Percentiles rank a stretch among this genome's conserved stretches.
phyloP scores from a whole-genome alignment of 2,797 vertebrate species.

The Anguilla pacifica region DNA sequence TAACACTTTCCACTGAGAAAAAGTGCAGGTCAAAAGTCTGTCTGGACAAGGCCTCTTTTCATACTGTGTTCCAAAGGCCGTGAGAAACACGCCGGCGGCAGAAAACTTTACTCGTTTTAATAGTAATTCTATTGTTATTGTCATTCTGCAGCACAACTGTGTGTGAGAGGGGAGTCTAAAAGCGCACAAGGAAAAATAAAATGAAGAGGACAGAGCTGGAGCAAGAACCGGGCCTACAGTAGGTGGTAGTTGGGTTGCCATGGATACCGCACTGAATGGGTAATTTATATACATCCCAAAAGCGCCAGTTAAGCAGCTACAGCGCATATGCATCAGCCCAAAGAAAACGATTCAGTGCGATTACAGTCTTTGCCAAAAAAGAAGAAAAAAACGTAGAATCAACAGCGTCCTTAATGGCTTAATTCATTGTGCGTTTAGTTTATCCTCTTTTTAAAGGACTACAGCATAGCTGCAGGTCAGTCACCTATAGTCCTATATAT shows the following conservation, averaged over 20 bases:
- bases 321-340: slow-evolving; percentile 28
- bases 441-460: background rate
- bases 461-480: background rate
- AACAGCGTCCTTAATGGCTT: too few relatives aligned
- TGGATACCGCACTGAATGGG: slow-evolving; percentile 52
- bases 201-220: slow-evolving; percentile 15
- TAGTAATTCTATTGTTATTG: slow-evolving; percentile 57
- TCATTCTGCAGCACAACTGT: slow-evolving; percentile 38
- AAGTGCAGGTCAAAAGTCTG: slow-evolving; percentile 57
- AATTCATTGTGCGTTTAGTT: background rate
- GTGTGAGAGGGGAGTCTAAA: slow-evolving; percentile 40
- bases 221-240: slow-evolving; percentile 23
- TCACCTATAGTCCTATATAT: background rate
- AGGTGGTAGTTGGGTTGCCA: slow-evolving; percentile 54
- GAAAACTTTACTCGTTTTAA: slow-evolving; percentile 42
- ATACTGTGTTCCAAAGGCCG: slow-evolving; percentile 46
- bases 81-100: slow-evolving; percentile 52
- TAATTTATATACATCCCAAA: slow-evolving; percentile 55
- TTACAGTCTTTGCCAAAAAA: background rate
- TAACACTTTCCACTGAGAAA: background rate
- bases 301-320: slow-evolving; percentile 41
- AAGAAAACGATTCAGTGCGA: background rate
- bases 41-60: slow-evolving; percentile 64
- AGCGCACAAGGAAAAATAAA: slow-evolving; percentile 33
- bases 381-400: too few relatives aligned